Percentiles rank a stretch among this genome's conserved stretches.
These are phyloP conservation scores for Lepetodrilus schrolli DNA, from an alignment of 2,888 invertebrate species.

Conservation along the genomic window DNA sequence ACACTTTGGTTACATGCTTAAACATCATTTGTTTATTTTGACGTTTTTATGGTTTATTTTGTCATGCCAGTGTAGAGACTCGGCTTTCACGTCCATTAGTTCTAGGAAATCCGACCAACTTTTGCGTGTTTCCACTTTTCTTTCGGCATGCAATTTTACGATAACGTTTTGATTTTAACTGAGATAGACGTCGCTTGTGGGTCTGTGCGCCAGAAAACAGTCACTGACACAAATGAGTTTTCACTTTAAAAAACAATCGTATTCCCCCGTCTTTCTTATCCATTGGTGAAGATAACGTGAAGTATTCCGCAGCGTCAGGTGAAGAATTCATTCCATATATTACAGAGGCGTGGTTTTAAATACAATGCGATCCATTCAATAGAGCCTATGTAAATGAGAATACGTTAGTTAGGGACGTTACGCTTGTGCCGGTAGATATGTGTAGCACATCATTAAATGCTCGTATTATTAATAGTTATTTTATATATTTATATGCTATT, in stretches of 20 bases:
- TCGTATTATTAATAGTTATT: too few relatives aligned
- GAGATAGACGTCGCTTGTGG: not conserved
- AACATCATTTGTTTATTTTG: slow-evolving; percentile 26
- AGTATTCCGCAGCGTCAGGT: not conserved
- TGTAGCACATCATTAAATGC: too few relatives aligned
- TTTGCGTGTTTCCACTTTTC: slow-evolving; percentile 16
- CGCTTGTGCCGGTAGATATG: too few relatives aligned
- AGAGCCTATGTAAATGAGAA: too few relatives aligned
- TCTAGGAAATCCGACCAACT: slow-evolving; percentile 17
- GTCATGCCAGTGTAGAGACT: not conserved
- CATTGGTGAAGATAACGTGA: not conserved
- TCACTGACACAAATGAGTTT: slow-evolving; percentile 22
- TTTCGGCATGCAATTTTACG: slow-evolving; percentile 15
- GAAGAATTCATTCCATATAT: too few relatives aligned
- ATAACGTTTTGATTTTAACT: slow-evolving; percentile 20
- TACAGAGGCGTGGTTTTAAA: too few relatives aligned
- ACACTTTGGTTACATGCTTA: slow-evolving; percentile 20
- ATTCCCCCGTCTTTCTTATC: not conserved
- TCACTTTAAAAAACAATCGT: not conserved
- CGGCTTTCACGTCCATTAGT: slow-evolving; percentile 12
- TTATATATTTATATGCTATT: too few relatives aligned
- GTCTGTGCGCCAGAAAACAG: not conserved
- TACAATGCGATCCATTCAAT: too few relatives aligned
- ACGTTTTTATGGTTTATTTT: slow-evolving; percentile 27
- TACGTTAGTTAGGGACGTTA: too few relatives aligned